Evolutionary conservation across 2,113 vertebrate genomes (phyloP).

Genomic region (Osmerus mordax): DNA sequence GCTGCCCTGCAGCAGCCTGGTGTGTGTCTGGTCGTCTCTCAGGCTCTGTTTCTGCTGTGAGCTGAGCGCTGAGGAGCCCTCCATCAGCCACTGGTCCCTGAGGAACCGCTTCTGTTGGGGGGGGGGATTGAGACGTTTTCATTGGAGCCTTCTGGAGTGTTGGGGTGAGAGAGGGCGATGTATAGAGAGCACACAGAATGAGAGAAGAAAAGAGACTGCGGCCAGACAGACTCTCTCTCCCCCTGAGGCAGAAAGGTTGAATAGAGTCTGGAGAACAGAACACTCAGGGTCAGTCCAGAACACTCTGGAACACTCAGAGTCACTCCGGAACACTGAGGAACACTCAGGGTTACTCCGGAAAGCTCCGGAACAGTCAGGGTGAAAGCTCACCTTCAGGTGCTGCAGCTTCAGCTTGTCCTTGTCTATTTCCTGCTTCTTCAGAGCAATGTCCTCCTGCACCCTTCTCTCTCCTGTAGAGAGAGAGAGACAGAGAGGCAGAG

Average conservation of each 20-base stretch:
- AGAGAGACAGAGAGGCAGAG: background rate
- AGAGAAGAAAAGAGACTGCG: too few relatives aligned
- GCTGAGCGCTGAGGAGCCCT: background rate
- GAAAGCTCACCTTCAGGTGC: conserved; percentile 75
- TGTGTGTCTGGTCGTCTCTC: background rate
- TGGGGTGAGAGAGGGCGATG: too few relatives aligned
- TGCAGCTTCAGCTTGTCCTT: conserved; percentile 83
- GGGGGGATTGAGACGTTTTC: background rate
- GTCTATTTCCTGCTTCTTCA: conserved; percentile 79
- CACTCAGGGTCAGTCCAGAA: too few relatives aligned
- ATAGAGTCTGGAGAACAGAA: too few relatives aligned
- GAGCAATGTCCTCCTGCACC: conserved; percentile 82
- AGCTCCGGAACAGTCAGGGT: background rate
- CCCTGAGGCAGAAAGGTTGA: too few relatives aligned
- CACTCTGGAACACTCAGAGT: too few relatives aligned
- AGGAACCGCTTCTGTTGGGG: background rate
- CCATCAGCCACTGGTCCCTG: background rate
- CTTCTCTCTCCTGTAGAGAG: conserved; percentile 79
- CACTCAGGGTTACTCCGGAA: background rate
- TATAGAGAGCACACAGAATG: too few relatives aligned
- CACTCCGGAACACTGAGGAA: too few relatives aligned
- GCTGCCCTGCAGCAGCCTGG: background rate
- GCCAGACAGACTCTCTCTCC: too few relatives aligned
- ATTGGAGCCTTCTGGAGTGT: too few relatives aligned
- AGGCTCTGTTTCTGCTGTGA: background rate